Evolutionary conservation across 2,888 invertebrate genomes (phyloP).

Genomic region (Agonopterix arenella): DNA sequence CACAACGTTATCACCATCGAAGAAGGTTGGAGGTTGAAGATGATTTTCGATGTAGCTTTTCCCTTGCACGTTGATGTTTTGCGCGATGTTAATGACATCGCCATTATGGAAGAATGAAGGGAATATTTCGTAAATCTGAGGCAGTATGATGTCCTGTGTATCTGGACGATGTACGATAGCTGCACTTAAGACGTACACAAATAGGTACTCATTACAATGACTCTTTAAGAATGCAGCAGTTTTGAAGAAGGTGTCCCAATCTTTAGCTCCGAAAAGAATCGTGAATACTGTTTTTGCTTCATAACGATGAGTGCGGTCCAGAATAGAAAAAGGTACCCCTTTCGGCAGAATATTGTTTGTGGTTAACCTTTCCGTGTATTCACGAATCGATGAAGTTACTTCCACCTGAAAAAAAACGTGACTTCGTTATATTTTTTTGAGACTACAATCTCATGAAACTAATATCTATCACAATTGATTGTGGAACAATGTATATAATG

Average conservation of each 20-base stretch:
- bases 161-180: conserved; percentile 80
- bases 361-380: no score
- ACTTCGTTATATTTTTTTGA: no score
- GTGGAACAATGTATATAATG: no score
- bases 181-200: conserved; percentile 78
- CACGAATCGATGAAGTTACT: no score
- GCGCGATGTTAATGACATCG: conserved; percentile 81
- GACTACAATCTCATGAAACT: no score
- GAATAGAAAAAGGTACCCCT: conserved; percentile 76
- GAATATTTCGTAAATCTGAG: conserved; percentile 84
- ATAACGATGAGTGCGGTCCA: conserved; percentile 73
- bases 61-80: conserved; percentile 73
- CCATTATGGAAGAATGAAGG: conserved; percentile 84
- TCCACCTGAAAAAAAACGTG: no score
- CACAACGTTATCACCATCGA: conserved; percentile 67
- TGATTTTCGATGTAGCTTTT: conserved; percentile 38
- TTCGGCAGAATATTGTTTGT: conserved; percentile 57
- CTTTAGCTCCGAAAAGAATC: conserved; percentile 82
- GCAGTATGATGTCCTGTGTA: conserved; percentile 79
- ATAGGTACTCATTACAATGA: conserved; percentile 82
- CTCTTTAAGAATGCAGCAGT: conserved; percentile 82
- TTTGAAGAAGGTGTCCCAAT: conserved; percentile 82
- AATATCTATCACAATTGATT: no score
- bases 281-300: conserved; percentile 81
- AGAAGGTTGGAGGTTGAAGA: conserved; percentile 33